Conservation (phyloP, 2,888 invertebrate species). For the Epistrophella euchroma region DNA sequence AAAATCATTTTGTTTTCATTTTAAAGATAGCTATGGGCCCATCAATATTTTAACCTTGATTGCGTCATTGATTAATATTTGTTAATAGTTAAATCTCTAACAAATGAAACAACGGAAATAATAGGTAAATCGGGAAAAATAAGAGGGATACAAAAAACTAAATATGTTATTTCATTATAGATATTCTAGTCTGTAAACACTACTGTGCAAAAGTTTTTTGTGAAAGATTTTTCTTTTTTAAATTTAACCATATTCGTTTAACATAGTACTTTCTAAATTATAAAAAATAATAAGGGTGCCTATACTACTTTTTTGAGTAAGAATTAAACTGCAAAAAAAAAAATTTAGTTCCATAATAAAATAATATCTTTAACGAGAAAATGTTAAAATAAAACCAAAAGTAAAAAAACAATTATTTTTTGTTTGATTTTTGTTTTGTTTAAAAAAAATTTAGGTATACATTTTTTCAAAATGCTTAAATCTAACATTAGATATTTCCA, state of each 20-base stretch:
- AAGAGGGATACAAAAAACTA: slow-evolving; percentile 1
- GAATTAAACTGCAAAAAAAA: no score
- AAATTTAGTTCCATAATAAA: no score
- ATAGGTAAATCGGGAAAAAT: slow-evolving; percentile 29
- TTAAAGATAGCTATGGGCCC: slow-evolving; percentile 9
- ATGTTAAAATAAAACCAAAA: no score
- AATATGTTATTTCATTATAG: neutral
- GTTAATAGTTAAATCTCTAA: slow-evolving; percentile 15
- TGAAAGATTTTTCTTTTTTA: neutral
- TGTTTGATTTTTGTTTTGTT: no score
- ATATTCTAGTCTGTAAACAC: neutral
- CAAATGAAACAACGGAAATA: slow-evolving; percentile 29
- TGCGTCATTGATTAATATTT: slow-evolving; percentile 61
- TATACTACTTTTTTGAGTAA: no score
- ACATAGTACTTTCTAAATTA: no score
- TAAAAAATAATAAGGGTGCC: no score
- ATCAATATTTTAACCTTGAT: slow-evolving; percentile 48
- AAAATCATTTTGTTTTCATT: slow-evolving; percentile 37
- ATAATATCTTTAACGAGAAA: no score
- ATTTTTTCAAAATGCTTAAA: no score
- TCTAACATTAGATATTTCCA: no score
- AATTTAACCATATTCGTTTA: neutral
- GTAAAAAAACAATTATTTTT: no score
- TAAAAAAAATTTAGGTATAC: no score
- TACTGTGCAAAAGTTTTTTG: neutral